phyloP scores from a whole-genome alignment of 2,113 vertebrate genomes.

The Syngnathus scovelli region DNA sequence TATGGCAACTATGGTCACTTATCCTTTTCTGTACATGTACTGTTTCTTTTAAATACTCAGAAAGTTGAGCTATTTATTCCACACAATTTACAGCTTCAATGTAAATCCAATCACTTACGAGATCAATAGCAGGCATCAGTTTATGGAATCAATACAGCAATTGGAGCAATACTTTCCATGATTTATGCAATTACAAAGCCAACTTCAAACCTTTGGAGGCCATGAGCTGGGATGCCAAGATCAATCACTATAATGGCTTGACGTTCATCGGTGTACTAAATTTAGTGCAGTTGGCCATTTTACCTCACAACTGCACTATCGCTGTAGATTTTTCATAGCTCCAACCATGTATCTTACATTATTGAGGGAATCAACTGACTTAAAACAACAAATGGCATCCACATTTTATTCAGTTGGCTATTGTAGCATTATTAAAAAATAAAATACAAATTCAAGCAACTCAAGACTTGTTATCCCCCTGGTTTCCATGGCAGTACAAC shows the following conservation, averaged over 20 bases:
- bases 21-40: not conserved
- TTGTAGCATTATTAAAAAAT: too few relatives aligned
- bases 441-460: too few relatives aligned
- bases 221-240: not conserved
- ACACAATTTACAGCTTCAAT: not conserved
- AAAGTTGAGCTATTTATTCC: not conserved
- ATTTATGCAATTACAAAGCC: slow-evolving; percentile 4
- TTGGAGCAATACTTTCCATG: not conserved
- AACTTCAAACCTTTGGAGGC: not conserved
- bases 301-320: not conserved
- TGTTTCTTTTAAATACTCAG: not conserved
- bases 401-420: not conserved
- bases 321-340: not conserved
- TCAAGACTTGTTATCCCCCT: too few relatives aligned
- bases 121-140: not conserved
- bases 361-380: too few relatives aligned
- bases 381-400: not conserved
- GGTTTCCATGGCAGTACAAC: not conserved
- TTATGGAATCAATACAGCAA: slow-evolving; percentile 5
- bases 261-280: not conserved
- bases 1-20: slow-evolving; percentile 69
- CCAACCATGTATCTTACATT: not conserved
- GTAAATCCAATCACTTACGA: not conserved
- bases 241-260: not conserved
- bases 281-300: slow-evolving; percentile 1